Evolutionary conservation across 2,797 vertebrate species (phyloP).

Genomic region (Lithobates sylvaticus): DNA sequence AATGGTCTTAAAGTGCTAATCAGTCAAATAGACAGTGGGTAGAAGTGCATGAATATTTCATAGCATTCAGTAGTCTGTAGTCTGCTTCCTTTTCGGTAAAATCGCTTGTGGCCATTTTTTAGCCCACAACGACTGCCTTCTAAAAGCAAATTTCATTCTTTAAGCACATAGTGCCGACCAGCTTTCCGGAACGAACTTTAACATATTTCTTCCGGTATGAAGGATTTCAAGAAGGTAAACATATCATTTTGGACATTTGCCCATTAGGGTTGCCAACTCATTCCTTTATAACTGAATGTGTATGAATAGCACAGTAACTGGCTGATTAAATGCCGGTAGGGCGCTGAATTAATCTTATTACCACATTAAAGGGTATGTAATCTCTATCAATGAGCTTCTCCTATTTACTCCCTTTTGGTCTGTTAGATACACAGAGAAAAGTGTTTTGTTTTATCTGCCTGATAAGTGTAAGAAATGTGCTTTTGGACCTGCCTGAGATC

Average conservation of each 20-base stretch:
- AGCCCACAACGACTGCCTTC: conserved; percentile 8
- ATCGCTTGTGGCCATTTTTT: neutral
- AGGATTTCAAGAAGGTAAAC: neutral
- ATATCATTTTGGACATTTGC: neutral
- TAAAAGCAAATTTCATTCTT: neutral
- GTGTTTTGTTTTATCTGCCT: no score
- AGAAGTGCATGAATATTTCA: conserved; percentile 44
- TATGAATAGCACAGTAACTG: neutral
- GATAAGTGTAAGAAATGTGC: no score
- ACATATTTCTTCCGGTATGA: neutral
- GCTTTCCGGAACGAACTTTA: neutral
- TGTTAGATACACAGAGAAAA: no score
- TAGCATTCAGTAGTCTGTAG: conserved; percentile 1
- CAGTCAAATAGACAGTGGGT: conserved; percentile 23
- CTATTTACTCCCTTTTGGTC: no score
- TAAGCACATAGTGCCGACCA: neutral
- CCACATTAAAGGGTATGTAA: no score
- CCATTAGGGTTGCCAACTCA: neutral
- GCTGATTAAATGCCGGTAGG: no score
- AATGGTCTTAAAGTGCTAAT: conserved; percentile 22
- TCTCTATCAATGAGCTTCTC: no score
- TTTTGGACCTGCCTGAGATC: no score
- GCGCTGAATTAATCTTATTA: no score
- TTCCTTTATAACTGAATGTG: no score
- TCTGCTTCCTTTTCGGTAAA: conserved; percentile 10